A percentile compares a stretch with the other conserved stretches of the same genome.
Conservation (phyloP, 2,888 invertebrate species). For the Cactoblastis cactorum region DNA sequence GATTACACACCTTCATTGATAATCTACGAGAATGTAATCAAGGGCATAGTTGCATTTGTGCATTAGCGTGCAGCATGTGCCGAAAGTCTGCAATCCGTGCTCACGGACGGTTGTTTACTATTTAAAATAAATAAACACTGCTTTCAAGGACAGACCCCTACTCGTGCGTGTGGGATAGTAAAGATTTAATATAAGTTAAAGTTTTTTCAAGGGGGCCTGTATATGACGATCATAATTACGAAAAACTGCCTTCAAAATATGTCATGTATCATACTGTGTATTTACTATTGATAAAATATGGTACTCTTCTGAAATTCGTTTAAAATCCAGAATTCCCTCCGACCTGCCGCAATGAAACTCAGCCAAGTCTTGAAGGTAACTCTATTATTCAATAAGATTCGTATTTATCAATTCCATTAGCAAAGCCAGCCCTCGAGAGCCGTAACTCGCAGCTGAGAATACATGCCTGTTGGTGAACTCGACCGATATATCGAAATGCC, state of each 20-base stretch:
- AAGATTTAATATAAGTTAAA: not conserved
- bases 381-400: constrained; percentile 29
- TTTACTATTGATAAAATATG: too few species aligned
- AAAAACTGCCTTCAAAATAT: too few species aligned
- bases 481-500: constrained; percentile 9
- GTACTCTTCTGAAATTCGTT: too few species aligned
- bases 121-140: not conserved
- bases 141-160: constrained; percentile 1
- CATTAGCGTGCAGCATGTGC: constrained; percentile 19
- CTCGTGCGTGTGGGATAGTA: not conserved
- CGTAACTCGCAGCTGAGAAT: constrained; percentile 22
- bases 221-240: too few species aligned
- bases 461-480: constrained; percentile 11
- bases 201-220: too few species aligned
- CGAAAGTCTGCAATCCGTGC: constrained; percentile 14
- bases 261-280: too few species aligned
- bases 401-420: constrained; percentile 43
- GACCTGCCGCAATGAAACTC: too few species aligned
- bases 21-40: constrained; percentile 34
- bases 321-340: too few species aligned
- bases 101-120: constrained; percentile 9
- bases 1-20: constrained; percentile 33
- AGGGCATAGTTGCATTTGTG: constrained; percentile 40
- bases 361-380: too few species aligned
- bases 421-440: constrained; percentile 30